phyloP scores from a whole-genome alignment of 2,888 invertebrate species.

The Agriopis leucophaearia region DNA sequence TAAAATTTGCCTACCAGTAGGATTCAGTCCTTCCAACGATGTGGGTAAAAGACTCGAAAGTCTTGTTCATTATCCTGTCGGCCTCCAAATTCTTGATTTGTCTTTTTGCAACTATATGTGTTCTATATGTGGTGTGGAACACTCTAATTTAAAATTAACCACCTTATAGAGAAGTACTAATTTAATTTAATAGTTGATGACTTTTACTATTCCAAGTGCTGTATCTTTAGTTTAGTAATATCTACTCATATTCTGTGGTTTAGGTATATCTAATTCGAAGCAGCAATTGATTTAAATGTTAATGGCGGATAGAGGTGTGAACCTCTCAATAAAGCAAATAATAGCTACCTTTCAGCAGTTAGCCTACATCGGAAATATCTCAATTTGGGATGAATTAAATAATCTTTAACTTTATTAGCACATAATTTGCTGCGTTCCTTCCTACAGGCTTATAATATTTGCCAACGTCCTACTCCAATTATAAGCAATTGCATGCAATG shows the following conservation, averaged over 20 bases:
- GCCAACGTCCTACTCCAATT: not conserved
- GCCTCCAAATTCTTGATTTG: too few relatives aligned
- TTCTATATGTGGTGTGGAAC: too few relatives aligned
- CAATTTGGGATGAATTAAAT: constrained; percentile 34
- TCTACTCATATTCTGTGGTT: not conserved
- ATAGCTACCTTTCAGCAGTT: constrained; percentile 13
- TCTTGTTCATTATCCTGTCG: too few relatives aligned
- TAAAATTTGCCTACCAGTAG: too few relatives aligned
- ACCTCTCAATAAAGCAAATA: not conserved
- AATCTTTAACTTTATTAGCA: constrained; percentile 1
- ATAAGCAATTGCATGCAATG: not conserved
- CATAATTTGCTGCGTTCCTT: not conserved
- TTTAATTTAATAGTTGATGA: not conserved
- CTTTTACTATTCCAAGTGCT: not conserved
- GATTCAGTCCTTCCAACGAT: too few relatives aligned
- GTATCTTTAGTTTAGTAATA: constrained; percentile 4
- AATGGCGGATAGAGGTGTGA: constrained; percentile 12
- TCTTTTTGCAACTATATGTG: too few relatives aligned
- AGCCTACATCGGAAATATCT: constrained; percentile 29
- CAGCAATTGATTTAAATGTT: constrained; percentile 18
- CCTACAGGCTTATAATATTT: not conserved
- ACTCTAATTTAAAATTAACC: too few relatives aligned
- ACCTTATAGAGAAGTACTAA: too few relatives aligned
- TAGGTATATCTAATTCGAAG: not conserved
- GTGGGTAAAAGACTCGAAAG: too few relatives aligned